A percentile compares a stretch with the other conserved stretches of the same genome.
Evolutionary conservation across 2,888 invertebrate species (phyloP).

Genomic region (Heterodera filipjevi): DNA sequence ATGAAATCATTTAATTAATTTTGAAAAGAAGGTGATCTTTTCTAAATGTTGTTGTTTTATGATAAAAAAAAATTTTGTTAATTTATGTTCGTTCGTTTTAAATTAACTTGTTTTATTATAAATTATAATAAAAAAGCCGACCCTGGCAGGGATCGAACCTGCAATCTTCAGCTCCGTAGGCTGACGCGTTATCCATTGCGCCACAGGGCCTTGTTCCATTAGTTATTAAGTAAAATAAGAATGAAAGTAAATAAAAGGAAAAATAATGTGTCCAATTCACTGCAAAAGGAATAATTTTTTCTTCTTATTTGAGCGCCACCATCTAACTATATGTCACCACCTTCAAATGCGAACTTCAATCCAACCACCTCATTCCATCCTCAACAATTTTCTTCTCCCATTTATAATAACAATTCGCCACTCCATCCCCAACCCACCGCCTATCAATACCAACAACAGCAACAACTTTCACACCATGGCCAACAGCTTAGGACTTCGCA

Average conservation of each 20-base stretch:
- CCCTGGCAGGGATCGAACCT: conserved; percentile 60
- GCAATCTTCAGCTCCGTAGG: conserved; percentile 64
- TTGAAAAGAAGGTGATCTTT: no score
- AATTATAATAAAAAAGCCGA: conserved; percentile 6
- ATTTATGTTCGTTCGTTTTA: no score
- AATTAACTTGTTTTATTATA: neutral
- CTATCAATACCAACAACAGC: conserved; percentile 9
- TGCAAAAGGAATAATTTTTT: no score
- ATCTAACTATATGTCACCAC: conserved; percentile 11
- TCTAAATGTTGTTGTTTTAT: no score
- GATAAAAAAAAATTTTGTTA: no score
- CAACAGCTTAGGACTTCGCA: neutral
- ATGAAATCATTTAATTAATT: neutral
- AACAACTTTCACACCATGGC: conserved; percentile 3
- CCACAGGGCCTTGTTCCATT: conserved; percentile 12
- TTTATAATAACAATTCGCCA: neutral
- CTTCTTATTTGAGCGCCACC: neutral
- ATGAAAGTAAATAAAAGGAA: neutral
- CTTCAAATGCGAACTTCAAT: neutral
- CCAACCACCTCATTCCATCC: neutral
- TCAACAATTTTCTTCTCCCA: neutral
- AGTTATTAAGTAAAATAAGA: neutral
- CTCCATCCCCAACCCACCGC: neutral
- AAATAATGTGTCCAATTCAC: no score
- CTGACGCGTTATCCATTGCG: conserved; percentile 49